Base-by-base conservation (phyloP, 2,888 invertebrate species). In the Keiferia lycopersicella region DNA sequence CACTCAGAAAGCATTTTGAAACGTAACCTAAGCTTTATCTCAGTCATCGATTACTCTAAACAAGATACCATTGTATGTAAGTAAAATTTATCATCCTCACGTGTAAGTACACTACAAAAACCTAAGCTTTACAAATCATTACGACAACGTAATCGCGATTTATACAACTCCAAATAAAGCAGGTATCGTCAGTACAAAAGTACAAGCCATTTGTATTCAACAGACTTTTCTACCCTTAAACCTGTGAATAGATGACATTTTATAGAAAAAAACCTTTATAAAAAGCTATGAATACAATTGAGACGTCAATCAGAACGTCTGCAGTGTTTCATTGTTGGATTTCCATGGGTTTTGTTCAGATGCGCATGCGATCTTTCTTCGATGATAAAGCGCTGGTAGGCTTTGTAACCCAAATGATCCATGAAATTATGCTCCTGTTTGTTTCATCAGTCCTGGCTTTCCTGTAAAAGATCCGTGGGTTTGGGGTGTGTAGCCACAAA, bases 351-450 rank as follows among this genome's bases (percentile, higher is more conserved):
- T 62, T 61, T 65, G 61, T 63, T 61, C 62, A 64, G 45, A 56
- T 71, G 69, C 77, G 69, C 77, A 67, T 73, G 73, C 84, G 86
- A 70, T 74, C 76, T 53, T 26, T 53, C 22, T 22, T 53, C 22
- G 22, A 22, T 53, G 20, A 14, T 22, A 22, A 22, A 53, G 51
- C 51, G 26, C 22, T 26, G 6, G 34, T 18, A 20, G 12, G 68
- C 70, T 78, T 84, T 86, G 79, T 85, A 69, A 65, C 65, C 66
- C 74, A 82, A 88, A 87, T 84, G 81, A 79, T 76, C 81, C 83
- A 79, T 82, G 78, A 86, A 88, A 87, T 87, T 77, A 81, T 71
- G 77, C 81, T 80, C 78, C 84, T 81, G 64, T 7, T 20, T 16
- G 34, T 34, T 34, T 10, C 34, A 34, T 18, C 16, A 30, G 30